A percentile compares a stretch with the other conserved stretches of the same genome.
Evolutionary conservation across 2,113 vertebrate species (phyloP).

Genomic region (Melanostigma gelatinosum): DNA sequence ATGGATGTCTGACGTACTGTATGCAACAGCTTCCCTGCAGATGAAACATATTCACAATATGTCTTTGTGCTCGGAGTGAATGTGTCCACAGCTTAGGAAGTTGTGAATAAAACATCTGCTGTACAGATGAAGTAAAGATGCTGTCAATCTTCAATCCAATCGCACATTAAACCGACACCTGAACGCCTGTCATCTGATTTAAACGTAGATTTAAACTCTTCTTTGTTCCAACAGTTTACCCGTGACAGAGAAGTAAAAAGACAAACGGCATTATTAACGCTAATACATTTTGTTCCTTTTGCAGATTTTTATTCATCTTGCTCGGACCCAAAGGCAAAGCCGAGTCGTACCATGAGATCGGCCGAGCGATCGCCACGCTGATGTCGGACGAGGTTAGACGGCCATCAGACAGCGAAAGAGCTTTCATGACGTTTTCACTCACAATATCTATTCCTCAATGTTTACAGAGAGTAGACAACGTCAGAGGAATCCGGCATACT

Average conservation of each 20-base stretch:
- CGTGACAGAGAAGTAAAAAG: background rate
- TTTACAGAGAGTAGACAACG: background rate
- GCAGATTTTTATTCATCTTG: conserved; percentile 96
- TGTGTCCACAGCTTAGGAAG: background rate
- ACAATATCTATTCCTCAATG: background rate
- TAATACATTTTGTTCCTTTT: background rate
- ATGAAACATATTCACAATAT: background rate
- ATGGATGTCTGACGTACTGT: too few relatives aligned
- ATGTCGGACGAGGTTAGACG: conserved; percentile 95
- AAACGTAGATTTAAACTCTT: background rate
- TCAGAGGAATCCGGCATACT: background rate
- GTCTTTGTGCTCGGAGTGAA: background rate
- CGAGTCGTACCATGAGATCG: conserved; percentile 98
- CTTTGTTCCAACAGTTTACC: background rate
- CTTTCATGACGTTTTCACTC: background rate
- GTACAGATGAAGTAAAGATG: background rate
- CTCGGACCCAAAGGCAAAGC: conserved; percentile 98
- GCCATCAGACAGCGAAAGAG: background rate
- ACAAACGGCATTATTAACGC: background rate
- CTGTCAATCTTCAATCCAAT: background rate
- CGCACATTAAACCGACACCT: background rate
- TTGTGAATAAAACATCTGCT: background rate
- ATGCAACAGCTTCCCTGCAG: background rate
- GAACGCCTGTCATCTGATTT: background rate
- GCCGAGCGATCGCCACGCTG: conserved; percentile 95